These are phyloP conservation scores for Gorsachius goisagi DNA, from an alignment of 2,113 vertebrate species.

Conservation along the genomic window DNA sequence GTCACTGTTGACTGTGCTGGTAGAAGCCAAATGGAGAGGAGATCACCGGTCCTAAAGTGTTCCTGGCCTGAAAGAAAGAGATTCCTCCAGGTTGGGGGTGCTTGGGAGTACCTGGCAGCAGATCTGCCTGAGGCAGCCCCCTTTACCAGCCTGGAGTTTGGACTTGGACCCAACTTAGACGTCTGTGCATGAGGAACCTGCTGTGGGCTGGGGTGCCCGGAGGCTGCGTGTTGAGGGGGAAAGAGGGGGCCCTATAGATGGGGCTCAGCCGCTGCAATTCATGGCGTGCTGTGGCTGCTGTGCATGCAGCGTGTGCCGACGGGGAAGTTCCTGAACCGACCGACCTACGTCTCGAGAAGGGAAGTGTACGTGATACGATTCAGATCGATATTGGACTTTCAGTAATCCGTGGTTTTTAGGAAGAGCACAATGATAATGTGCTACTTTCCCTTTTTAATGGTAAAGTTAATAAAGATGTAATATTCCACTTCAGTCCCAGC, in stretches of 20 bases:
- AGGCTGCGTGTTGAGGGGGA: no score
- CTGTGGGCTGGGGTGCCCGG: not conserved
- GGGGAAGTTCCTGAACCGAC: no score
- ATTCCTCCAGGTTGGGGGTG: no score
- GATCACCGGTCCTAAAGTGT: not conserved
- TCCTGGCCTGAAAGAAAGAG: not conserved
- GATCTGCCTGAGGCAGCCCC: not conserved
- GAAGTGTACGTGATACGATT: not conserved
- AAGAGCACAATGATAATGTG: not conserved
- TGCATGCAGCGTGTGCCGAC: accelerated
- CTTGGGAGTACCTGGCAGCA: not conserved
- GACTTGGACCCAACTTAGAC: no score
- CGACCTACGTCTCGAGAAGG: not conserved
- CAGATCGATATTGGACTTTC: not conserved
- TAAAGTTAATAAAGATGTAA: not conserved
- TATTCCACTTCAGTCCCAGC: not conserved
- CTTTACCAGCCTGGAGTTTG: not conserved
- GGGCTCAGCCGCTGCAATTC: not conserved
- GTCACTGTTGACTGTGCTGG: not conserved
- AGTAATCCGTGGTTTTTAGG: not conserved
- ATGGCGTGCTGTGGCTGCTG: not conserved
- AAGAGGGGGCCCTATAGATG: no score
- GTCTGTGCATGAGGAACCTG: not conserved
- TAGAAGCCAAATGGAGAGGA: not conserved
- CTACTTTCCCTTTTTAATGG: not conserved